Evolutionary conservation across 2,113 vertebrate genomes (phyloP).

Genomic region (Amia ocellicauda): DNA sequence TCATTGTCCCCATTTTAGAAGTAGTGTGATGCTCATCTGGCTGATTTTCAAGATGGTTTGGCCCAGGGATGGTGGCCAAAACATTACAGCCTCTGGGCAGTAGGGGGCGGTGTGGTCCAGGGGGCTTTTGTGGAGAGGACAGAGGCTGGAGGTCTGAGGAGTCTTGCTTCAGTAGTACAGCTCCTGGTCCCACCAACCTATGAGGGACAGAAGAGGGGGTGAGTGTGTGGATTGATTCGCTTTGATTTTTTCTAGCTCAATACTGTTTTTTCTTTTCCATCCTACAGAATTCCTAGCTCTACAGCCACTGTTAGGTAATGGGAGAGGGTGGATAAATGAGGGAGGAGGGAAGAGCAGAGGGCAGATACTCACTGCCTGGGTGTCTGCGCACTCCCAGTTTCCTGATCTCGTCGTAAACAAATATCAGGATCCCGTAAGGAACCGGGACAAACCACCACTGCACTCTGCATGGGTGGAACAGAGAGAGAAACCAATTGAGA

Average conservation of each 20-base stretch:
- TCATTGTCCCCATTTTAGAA: no score
- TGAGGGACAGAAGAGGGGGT: slow-evolving; percentile 16
- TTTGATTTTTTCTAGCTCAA: neutral
- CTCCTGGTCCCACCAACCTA: slow-evolving; percentile 84
- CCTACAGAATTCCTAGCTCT: neutral
- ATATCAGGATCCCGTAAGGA: slow-evolving; percentile 78
- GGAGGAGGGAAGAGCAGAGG: neutral
- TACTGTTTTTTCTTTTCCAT: neutral
- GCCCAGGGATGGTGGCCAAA: no score
- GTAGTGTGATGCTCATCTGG: no score
- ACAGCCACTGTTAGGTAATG: neutral
- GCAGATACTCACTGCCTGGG: slow-evolving; percentile 72
- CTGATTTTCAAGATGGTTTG: no score
- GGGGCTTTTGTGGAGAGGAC: neutral
- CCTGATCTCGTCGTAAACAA: slow-evolving; percentile 79
- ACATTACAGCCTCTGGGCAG: no score
- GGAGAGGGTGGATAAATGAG: neutral
- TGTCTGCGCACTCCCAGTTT: slow-evolving; percentile 77
- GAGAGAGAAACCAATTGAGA: slow-evolving; percentile 6
- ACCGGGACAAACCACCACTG: slow-evolving; percentile 84
- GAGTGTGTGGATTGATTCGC: neutral
- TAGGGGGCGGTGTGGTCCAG: neutral
- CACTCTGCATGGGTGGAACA: slow-evolving; percentile 48
- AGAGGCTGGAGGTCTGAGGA: slow-evolving; percentile 1
- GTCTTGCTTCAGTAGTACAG: slow-evolving; percentile 68